Evolutionary conservation across 1,140 invertebrate species (phyloP).

Genomic region (Cyclina sinensis): DNA sequence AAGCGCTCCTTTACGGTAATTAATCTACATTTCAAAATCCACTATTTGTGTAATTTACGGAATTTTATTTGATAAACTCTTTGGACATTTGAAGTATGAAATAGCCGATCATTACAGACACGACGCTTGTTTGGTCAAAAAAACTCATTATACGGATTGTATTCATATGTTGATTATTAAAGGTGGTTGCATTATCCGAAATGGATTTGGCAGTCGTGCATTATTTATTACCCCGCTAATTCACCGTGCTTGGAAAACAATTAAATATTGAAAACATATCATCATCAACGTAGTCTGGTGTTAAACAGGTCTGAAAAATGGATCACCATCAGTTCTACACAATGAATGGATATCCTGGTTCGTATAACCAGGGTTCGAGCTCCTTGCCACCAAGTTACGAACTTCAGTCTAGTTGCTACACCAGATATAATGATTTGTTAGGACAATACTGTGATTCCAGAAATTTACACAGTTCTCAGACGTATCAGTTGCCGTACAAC

Average conservation of each 20-base stretch:
- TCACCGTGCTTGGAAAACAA: slow-evolving; percentile 32
- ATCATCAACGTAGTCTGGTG: slow-evolving; percentile 37
- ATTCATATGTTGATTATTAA: slow-evolving; percentile 26
- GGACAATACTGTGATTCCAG: slow-evolving; percentile 35
- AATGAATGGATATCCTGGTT: slow-evolving; percentile 51
- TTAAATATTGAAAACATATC: slow-evolving; percentile 54
- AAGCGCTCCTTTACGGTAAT: slow-evolving; percentile 37
- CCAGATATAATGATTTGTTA: slow-evolving; percentile 24
- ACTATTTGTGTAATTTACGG: slow-evolving; percentile 57
- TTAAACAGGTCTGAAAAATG: slow-evolving; percentile 41
- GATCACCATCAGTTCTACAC: slow-evolving; percentile 50
- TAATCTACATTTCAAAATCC: slow-evolving; percentile 48
- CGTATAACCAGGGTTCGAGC: slow-evolving; percentile 47
- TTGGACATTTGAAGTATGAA: neutral
- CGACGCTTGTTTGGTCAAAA: slow-evolving; percentile 36
- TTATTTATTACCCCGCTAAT: slow-evolving; percentile 24
- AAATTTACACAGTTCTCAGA: slow-evolving; percentile 1
- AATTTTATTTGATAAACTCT: slow-evolving; percentile 49
- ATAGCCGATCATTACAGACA: neutral
- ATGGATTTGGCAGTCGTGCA: slow-evolving; percentile 49
- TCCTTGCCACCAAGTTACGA: slow-evolving; percentile 41
- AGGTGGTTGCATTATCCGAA: slow-evolving; percentile 22
- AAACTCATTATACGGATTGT: slow-evolving; percentile 37
- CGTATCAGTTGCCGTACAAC: neutral
- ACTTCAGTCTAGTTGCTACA: neutral